phyloP scores from a whole-genome alignment of 2,113 vertebrate genomes.

The Larimichthys crocea region DNA sequence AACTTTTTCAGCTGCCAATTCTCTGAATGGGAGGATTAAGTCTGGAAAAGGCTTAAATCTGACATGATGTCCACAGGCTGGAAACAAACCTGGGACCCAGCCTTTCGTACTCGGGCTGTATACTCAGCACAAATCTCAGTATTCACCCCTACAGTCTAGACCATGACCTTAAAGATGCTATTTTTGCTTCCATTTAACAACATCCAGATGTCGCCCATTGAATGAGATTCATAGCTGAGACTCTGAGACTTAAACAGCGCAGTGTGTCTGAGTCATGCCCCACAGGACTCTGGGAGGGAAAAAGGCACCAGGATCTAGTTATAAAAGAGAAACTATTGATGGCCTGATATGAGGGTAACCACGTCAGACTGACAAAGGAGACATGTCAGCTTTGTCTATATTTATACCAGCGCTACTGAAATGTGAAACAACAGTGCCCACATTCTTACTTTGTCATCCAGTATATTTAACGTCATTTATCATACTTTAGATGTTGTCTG shows the following conservation, averaged over 20 bases:
- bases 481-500: too few species aligned
- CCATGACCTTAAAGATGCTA: constrained; percentile 52
- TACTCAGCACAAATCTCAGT: background rate
- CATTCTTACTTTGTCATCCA: background rate
- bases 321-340: constrained; percentile 16
- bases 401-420: background rate
- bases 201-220: constrained; percentile 24
- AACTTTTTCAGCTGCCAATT: constrained; percentile 29
- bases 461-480: background rate
- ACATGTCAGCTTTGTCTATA: background rate
- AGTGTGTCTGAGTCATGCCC: constrained; percentile 17
- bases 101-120: too few species aligned
- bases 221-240: constrained; percentile 26
- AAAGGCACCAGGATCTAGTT: constrained; percentile 5
- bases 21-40: constrained; percentile 45
- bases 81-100: too few species aligned
- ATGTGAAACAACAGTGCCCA: background rate
- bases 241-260: constrained; percentile 27
- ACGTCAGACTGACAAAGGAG: background rate
- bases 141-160: constrained; percentile 24
- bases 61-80: constrained; percentile 23
- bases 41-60: constrained; percentile 48
- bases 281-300: constrained; percentile 6
- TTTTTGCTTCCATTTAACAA: constrained; percentile 34
- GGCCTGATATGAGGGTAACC: background rate